Base-by-base conservation (phyloP, 1,140 invertebrate genomes). In the Pseudobourletiella spinata region DNA sequence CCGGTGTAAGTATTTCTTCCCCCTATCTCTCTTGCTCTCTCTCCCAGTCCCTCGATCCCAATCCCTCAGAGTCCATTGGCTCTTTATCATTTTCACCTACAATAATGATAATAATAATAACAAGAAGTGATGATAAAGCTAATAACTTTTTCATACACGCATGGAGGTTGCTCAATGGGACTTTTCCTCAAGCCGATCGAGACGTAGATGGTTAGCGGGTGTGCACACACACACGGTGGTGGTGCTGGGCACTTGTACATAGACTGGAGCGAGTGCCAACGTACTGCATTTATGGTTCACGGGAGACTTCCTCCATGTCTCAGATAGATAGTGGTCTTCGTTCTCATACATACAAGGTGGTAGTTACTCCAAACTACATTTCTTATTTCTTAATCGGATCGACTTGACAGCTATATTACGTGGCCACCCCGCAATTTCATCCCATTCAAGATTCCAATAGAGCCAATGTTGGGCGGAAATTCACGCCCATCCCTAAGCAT, bases 401-500 rank as follows among this genome's bases (percentile, higher is more conserved):
- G 44, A 25, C 48, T 51, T 51, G 48, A 51, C 48, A 51, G 48
- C 48, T 51, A 51, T 51, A 51, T 51, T 39, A 35, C 24, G 26
- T 61, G 59, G 39, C 59, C 59, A 61, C 59, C 51, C 51, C 48
- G 51, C 51, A 55, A 29, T 61, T 51, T 55, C 52, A 25, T 42
- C 39, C 39, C 18, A 30, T 54, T 32, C 58, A 43, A 54, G 59
- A n/a, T n/a, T 57, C 59, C 64, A 65, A 61, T 65, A 51, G 48
- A 51, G 48, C 55, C 64, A 57, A 61, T 57, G 30, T 15, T 51
- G 48, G 35, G 48, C 52, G 59, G 64, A 65, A 65, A 65, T 65
- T 65, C 64, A 65, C 64, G 64, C 64, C 64, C 60, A 39, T 22
- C 50, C 57, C 35, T 61, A 52, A 28, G 22, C 50, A 50, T 48